Percentiles rank a stretch among this genome's conserved stretches.
These are phyloP conservation scores for Platygyra sinensis DNA, from an alignment of 64 coral and sea anemone genomes.

Conservation along the genomic window DNA sequence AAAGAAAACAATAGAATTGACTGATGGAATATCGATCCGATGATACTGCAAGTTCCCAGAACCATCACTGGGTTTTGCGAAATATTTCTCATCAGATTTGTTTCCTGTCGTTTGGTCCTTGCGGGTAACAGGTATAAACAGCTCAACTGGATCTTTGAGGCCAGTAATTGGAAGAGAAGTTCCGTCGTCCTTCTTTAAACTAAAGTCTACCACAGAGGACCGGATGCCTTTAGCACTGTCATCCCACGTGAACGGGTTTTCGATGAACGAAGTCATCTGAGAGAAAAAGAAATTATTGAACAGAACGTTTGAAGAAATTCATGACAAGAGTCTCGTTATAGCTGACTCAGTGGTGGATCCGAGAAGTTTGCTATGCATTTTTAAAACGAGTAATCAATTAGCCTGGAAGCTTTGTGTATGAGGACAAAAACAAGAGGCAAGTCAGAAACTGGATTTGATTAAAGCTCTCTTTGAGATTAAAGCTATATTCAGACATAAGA, in stretches of 20 bases:
- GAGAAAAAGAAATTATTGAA: background rate
- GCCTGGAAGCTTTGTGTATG: too few species aligned
- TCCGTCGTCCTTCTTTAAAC: constrained; percentile 45
- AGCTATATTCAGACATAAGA: too few species aligned
- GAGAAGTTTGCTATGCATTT: too few species aligned
- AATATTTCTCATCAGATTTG: constrained; percentile 1
- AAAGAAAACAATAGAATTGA: constrained; percentile 3
- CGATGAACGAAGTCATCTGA: constrained; percentile 56
- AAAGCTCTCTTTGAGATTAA: too few species aligned
- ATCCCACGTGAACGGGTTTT: constrained; percentile 76
- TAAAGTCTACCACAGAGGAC: constrained; percentile 60
- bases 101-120: background rate
- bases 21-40: constrained; percentile 43
- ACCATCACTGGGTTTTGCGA: constrained; percentile 54
- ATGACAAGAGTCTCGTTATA: background rate
- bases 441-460: too few species aligned
- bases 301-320: background rate
- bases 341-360: too few species aligned
- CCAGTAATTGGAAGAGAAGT: constrained; percentile 28
- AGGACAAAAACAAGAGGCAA: too few species aligned
- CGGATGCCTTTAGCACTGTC: constrained; percentile 13
- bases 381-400: too few species aligned
- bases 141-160: constrained; percentile 49
- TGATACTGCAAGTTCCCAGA: constrained; percentile 60
- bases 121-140: constrained; percentile 44